These are phyloP conservation scores for Synchiropus splendidus DNA, from an alignment of 2,113 vertebrate genomes.

Conservation along the genomic window DNA sequence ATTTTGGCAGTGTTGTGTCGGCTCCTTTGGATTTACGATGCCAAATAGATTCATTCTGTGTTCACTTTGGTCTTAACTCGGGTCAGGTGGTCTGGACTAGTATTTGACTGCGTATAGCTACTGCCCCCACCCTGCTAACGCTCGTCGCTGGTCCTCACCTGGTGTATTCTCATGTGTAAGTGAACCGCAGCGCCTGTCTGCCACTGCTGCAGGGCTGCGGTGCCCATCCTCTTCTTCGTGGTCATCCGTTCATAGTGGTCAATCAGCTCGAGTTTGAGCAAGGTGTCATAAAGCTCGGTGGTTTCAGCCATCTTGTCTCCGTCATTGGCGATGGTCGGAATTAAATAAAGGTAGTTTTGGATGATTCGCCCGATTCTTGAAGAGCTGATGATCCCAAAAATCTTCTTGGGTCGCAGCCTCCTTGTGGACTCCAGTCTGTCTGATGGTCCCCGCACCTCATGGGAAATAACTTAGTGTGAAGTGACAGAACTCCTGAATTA, in stretches of 20 bases:
- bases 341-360: slow-evolving; percentile 44
- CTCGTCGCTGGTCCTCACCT: too few relatives aligned
- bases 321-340: slow-evolving; percentile 45
- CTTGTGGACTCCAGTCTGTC: too few relatives aligned
- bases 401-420: slow-evolving; percentile 5
- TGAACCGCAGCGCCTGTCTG: slow-evolving; percentile 62
- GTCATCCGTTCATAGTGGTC: slow-evolving; percentile 63
- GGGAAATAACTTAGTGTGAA: too few relatives aligned
- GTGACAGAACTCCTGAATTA: too few relatives aligned
- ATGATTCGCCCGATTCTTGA: slow-evolving; percentile 55
- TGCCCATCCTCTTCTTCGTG: slow-evolving; percentile 48
- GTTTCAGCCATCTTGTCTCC: slow-evolving; percentile 49
- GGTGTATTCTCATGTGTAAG: slow-evolving; percentile 65
- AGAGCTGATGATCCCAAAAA: slow-evolving; percentile 55
- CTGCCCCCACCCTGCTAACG: too few relatives aligned
- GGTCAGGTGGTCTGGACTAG: too few relatives aligned
- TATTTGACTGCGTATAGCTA: too few relatives aligned
- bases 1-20: too few relatives aligned
- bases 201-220: slow-evolving; percentile 61
- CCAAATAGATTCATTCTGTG: too few relatives aligned
- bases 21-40: too few relatives aligned
- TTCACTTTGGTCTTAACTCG: too few relatives aligned
- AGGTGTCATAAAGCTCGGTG: slow-evolving; percentile 56
- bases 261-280: slow-evolving; percentile 55
- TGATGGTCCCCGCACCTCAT: slow-evolving; percentile 27